These are phyloP conservation scores for Nymphicus hollandicus DNA, from an alignment of 2,113 vertebrate genomes.

Conservation along the genomic window DNA sequence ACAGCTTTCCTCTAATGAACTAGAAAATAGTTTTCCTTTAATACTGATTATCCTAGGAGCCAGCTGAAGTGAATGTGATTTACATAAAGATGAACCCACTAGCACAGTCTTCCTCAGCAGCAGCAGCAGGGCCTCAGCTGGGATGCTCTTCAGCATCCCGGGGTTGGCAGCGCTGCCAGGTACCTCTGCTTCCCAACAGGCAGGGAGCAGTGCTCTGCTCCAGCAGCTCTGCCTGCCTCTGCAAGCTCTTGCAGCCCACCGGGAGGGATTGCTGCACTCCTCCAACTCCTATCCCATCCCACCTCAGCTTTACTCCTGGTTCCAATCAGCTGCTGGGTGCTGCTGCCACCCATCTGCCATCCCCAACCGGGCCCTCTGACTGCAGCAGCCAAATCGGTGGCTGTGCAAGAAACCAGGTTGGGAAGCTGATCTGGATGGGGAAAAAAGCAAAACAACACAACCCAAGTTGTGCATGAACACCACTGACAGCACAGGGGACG, in stretches of 20 bases:
- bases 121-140: neutral
- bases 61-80: conserved; percentile 59
- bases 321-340: neutral
- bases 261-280: neutral
- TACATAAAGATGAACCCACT: conserved; percentile 33
- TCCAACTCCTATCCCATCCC: neutral
- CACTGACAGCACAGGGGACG: neutral
- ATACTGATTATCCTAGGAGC: conserved; percentile 65
- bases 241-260: neutral
- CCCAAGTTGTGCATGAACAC: neutral
- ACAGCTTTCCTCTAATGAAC: conserved; percentile 66
- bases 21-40: conserved; percentile 69
- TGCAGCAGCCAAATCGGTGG: neutral
- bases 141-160: neutral
- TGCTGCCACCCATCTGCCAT: neutral
- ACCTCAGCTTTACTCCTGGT: neutral
- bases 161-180: neutral
- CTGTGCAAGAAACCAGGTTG: neutral
- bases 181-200: neutral
- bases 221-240: neutral
- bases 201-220: neutral
- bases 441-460: rapidly evolving
- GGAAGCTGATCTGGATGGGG: neutral
- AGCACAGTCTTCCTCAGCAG: neutral
- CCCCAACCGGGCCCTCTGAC: neutral